Base-by-base conservation (phyloP, 1,140 invertebrate species). In the Zaprionus inermis region DNA sequence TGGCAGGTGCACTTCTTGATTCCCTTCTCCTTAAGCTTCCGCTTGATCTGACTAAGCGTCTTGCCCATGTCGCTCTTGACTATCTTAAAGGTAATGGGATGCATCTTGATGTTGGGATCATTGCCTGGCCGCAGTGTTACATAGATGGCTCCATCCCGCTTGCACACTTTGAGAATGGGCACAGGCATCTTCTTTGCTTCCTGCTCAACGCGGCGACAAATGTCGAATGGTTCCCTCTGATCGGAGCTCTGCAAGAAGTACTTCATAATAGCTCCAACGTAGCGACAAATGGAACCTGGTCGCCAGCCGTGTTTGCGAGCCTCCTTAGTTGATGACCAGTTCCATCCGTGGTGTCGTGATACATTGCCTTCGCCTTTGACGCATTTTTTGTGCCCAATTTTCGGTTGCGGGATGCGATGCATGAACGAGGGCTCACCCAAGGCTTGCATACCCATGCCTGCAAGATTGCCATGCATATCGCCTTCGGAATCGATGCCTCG, bases 11-110 rank as follows among this genome's bases (percentile, higher is more conserved):
- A 92, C 36, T 91, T 92, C 1, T 30, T 44, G 56, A 90, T 91
- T 3, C 90, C 90, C 30, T 60, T 74, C 1, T 67, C 52, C 60
- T 91, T 92, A 0, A 92, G 69, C 5, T 57, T 22, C 0, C 64
- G 66, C 56, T 85, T 83, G 0, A 92, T 72, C 11, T 80, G 49
- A 0, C 76, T 59, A 6, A 88, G 24, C 9, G 79, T 72, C 7
- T 59, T 24, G 7, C 70, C 67, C 20, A 88, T 38, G 0, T 89
- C 66, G 57, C 90, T 90, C 38, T 91, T 91, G 3, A 83, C 80
- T 16, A 92, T 83, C 36, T 76, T 80, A 18, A 92, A 91, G 5
- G 78, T 65, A 18, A 92, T 90, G 10, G 91, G 91, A 11, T 88
- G 72, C 32, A 89, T 78, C 1, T 76, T 46, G 3, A 66, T 30